Percentiles rank a stretch among this genome's conserved stretches.
These are phyloP conservation scores for Euspilapteryx auroguttella DNA, from an alignment of 2,888 invertebrate genomes.

Conservation along the genomic window DNA sequence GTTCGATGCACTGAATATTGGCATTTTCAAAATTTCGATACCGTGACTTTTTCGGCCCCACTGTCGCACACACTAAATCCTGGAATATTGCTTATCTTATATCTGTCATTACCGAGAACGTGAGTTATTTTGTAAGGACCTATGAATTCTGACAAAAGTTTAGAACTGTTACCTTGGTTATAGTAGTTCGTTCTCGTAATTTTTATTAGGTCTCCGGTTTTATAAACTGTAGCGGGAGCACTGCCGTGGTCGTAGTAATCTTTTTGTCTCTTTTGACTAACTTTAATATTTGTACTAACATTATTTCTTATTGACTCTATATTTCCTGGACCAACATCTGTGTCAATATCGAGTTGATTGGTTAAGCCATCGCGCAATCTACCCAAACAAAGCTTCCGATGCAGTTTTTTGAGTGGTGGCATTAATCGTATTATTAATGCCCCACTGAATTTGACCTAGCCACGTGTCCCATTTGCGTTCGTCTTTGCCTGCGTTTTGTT, in stretches of 20 bases:
- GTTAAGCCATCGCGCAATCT: background rate
- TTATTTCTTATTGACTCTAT: too few relatives aligned
- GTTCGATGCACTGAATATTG: too few relatives aligned
- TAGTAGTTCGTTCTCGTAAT: slow-evolving; percentile 8
- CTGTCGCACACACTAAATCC: too few relatives aligned
- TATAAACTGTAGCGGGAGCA: slow-evolving; percentile 1
- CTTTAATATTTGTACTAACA: too few relatives aligned
- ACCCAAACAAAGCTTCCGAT: slow-evolving; percentile 1
- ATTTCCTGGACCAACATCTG: slow-evolving; percentile 1
- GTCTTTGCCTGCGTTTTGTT: background rate
- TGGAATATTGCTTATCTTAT: slow-evolving; percentile 8
- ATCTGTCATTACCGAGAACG: slow-evolving; percentile 9
- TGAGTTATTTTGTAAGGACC: slow-evolving; percentile 9
- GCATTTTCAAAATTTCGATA: too few relatives aligned
- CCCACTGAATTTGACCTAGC: slow-evolving; percentile 8
- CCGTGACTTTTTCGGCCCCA: too few relatives aligned
- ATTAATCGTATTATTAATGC: slow-evolving; percentile 8
- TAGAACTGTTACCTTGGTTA: slow-evolving; percentile 9
- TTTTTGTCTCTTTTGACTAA: slow-evolving; percentile 6
- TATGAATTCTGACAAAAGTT: slow-evolving; percentile 10
- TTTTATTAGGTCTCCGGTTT: slow-evolving; percentile 9
- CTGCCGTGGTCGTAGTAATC: slow-evolving; percentile 5
- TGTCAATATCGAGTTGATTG: background rate
- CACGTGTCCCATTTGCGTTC: slow-evolving; percentile 6
- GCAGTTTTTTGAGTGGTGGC: slow-evolving; percentile 6